These are phyloP conservation scores for Diaperis boleti DNA, from an alignment of 2,888 invertebrate genomes.

Conservation along the genomic window DNA sequence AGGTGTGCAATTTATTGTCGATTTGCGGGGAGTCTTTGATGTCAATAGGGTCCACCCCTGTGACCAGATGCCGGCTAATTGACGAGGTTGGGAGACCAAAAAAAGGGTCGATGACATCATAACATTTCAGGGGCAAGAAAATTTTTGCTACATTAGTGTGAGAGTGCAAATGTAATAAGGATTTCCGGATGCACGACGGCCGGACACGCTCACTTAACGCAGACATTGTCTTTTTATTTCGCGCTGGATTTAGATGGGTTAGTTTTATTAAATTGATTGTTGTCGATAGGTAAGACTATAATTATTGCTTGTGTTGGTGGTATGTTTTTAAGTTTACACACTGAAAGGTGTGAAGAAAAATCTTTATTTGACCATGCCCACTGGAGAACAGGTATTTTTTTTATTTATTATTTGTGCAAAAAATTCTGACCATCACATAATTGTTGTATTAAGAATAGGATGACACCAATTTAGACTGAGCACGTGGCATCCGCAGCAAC, in stretches of 20 bases:
- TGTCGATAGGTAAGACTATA: no score
- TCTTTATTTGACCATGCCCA: no score
- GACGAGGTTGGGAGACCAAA: background rate
- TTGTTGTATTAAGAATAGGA: background rate
- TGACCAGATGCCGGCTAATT: constrained; percentile 17
- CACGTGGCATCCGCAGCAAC: constrained; percentile 15
- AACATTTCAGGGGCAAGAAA: no score
- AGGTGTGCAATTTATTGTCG: constrained; percentile 38
- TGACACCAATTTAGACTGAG: constrained; percentile 6
- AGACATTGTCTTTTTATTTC: constrained; percentile 21
- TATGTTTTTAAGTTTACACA: no score
- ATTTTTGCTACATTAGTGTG: background rate
- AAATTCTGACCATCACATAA: no score
- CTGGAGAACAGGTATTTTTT: no score
- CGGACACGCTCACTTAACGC: constrained; percentile 36
- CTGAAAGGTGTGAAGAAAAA: no score
- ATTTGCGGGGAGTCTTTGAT: constrained; percentile 18
- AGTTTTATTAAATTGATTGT: constrained; percentile 12
- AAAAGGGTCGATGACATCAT: background rate
- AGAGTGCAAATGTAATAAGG: constrained; percentile 37
- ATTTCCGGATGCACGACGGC: constrained; percentile 31
- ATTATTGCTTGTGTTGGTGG: no score
- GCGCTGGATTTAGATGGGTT: constrained; percentile 8
- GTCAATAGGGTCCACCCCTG: constrained; percentile 8
- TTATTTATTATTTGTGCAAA: no score